Evolutionary conservation across 1,140 invertebrate genomes (phyloP), one percentile per base, ranked within the genome.

Genomic region (Drosophila mayri): DNA sequence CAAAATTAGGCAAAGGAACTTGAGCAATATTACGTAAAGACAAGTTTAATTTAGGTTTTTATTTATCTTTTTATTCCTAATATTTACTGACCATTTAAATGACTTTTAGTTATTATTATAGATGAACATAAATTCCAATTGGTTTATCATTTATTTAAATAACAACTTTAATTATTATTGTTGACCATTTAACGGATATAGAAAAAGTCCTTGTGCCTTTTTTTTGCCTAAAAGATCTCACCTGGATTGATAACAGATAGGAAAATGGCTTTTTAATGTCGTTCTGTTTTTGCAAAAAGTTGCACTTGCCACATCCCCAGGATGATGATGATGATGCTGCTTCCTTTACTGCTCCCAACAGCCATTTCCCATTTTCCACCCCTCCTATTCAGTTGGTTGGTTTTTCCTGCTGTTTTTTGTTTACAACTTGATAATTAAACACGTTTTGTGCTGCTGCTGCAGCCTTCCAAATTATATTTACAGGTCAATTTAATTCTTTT

Each of bases 381-480:
- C 25, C n/a, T 49, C 16, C 9, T 4, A 41, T 41, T 41, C 38
- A n/a, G 43, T 38, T 40, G 38, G 47, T 50, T 38, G 52, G 38
- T 38, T 76, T 59, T 57, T 73, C 44, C 62, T 72, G 65, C 54
- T 87, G 79, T 74, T 88, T 64, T 88, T 81, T 88, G 81, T 79
- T 88, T 90, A 90, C 85, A 88, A 90, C 85, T 88, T 88, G 84
- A 90, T 90, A 88, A 88, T 88, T 88, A 88, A 90, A 88, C 84
- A 88, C 85, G 77, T 88, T 88, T 84, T 57, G 52, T 76, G 66
- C 66, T 64, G 46, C 40, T 84, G 58, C 63, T 75, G 73, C 58
- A 80, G 76, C 80, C 76, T 73, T 87, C 75, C 79, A 87, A 87
- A 87, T 87, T 88, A 87, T 88, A 88, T 88, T 88, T 88, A 88